Conservation (phyloP, 1,140 invertebrate species). For the Anastrepha ludens region DNA sequence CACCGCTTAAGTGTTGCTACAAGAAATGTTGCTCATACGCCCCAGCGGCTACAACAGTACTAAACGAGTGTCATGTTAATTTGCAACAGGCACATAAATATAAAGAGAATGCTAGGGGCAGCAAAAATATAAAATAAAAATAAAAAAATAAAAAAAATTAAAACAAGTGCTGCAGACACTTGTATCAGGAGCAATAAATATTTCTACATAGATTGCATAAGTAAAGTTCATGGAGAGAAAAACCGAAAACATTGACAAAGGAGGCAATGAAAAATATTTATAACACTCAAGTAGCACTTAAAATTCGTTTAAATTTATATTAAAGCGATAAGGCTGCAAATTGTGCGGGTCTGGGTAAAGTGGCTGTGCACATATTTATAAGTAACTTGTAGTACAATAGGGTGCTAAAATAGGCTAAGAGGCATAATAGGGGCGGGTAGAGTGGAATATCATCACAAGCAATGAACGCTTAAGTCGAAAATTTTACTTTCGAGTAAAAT, state of each 20-base stretch:
- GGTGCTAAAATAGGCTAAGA: too few relatives aligned
- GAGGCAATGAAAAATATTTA: constrained; percentile 34
- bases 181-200: neutral
- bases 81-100: constrained; percentile 13
- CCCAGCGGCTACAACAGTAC: constrained; percentile 23
- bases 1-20: constrained; percentile 2
- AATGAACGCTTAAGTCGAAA: too few relatives aligned
- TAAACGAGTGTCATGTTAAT: constrained; percentile 43
- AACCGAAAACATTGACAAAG: neutral
- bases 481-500: too few relatives aligned
- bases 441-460: too few relatives aligned
- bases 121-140: constrained; percentile 1
- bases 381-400: too few relatives aligned
- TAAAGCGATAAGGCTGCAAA: neutral
- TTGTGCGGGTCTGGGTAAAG: too few relatives aligned
- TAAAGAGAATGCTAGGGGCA: constrained; percentile 2
- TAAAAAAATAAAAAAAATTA: neutral
- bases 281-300: constrained; percentile 28
- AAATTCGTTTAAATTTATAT: constrained; percentile 31
- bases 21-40: constrained; percentile 29
- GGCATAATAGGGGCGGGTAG: too few relatives aligned
- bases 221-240: neutral
- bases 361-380: too few relatives aligned
- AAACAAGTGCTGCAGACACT: neutral
- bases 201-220: neutral